Percentiles rank a stretch among this genome's conserved stretches.
Evolutionary conservation across 2,113 vertebrate genomes (phyloP).

Genomic region (Myodes glareolus): DNA sequence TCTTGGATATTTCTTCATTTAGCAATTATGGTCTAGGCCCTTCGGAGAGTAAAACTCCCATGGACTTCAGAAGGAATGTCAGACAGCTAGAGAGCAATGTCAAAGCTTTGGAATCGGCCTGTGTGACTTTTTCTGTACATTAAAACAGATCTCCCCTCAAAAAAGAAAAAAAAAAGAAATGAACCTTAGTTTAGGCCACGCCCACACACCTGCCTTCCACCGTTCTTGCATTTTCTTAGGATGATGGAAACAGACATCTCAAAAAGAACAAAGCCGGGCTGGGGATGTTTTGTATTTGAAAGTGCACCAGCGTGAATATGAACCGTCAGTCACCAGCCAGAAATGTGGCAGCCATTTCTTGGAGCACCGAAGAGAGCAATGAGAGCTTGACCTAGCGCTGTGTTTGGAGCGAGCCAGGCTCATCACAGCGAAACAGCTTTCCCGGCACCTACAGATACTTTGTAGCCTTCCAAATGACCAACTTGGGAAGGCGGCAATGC

Average conservation of each 20-base stretch:
- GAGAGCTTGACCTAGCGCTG: neutral
- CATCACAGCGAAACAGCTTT: neutral
- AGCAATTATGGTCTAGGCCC: neutral
- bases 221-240: slow-evolving; percentile 80
- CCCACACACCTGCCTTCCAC: slow-evolving; percentile 85
- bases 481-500: neutral
- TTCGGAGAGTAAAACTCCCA: neutral
- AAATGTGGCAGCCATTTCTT: slow-evolving; percentile 65
- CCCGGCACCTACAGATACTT: neutral
- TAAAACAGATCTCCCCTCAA: slow-evolving; percentile 74
- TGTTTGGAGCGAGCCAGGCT: neutral
- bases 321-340: slow-evolving; percentile 65
- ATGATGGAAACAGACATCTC: slow-evolving; percentile 72
- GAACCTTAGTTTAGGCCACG: slow-evolving; percentile 72
- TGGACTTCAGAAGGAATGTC: slow-evolving; percentile 63
- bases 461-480: neutral
- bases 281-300: slow-evolving; percentile 82
- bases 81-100: slow-evolving; percentile 49
- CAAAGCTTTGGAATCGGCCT: slow-evolving; percentile 49
- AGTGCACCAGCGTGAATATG: slow-evolving; percentile 64
- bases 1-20: slow-evolving; percentile 81
- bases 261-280: slow-evolving; percentile 78
- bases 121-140: slow-evolving; percentile 79
- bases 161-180: slow-evolving; percentile 50
- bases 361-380: slow-evolving; percentile 21